Evolutionary conservation across 2,113 vertebrate species (phyloP), one percentile per base, ranked within the genome.

Genomic region (Donacobius atricapilla): DNA sequence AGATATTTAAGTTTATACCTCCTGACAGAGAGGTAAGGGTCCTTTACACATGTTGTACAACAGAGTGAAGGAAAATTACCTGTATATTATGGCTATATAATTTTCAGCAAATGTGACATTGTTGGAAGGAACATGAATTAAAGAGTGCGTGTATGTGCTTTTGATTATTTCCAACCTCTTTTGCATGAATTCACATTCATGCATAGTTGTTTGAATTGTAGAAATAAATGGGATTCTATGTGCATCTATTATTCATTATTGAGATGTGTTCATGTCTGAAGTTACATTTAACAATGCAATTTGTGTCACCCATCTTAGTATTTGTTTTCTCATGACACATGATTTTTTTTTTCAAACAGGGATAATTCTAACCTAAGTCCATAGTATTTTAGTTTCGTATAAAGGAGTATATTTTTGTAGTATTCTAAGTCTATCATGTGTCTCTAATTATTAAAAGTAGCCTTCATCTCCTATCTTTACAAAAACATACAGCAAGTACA

Each of bases 111-210:
- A 71, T 42, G 7, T 61, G 37, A 40, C 16, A 39, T 24, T 45
- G 7, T 15, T 86, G 21, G n/a, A 79, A 75, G 15, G 24, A 75
- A 57, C 2, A 4, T 23, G 12, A 86, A 66, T 70, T 78, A 54
- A 88, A 65, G 16, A 60, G 5, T 1, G 2, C 4, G 7, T 31
- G 21, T 18, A 4, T 0, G 0, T 14, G n/a, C 2, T 6, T 77
- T 70, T 63, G 13, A 31, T 42, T 56, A 73, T 40, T 65, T 89
- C 42, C 45, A 65, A 23, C 3, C 9, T 28, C 13, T 88, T 77
- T 63, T 60, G 8, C 3, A 23, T 51, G 2, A 65, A 51, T 78
- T 56, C 5, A 7, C 78, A 44, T 24, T 27, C 50, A 31, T 47
- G 11, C 8, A 11, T 10, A 42, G 20, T 42, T 72, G 4, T n/a